A percentile compares a stretch with the other conserved stretches of the same genome.
phyloP scores from a whole-genome alignment of 2,113 vertebrate genomes.

The Phaetusa simplex region DNA sequence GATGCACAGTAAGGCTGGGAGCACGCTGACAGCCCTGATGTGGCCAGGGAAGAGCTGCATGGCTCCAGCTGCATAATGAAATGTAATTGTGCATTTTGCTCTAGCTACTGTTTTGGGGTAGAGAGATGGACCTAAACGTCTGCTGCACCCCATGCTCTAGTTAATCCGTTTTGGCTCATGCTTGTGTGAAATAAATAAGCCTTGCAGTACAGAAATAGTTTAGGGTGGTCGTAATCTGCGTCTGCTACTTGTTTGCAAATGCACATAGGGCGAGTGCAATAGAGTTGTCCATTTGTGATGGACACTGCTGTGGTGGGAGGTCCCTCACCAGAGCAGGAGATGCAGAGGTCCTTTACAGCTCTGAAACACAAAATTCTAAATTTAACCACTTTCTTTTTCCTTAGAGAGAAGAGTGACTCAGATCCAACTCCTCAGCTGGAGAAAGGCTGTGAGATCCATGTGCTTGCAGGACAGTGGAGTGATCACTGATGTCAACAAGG shows the following conservation, averaged over 20 bases:
- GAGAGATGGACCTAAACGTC: not conserved
- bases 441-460: not conserved
- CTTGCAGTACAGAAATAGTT: not conserved
- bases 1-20: not conserved
- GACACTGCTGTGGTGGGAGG: not conserved
- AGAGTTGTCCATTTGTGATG: accelerated
- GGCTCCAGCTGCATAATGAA: accelerated
- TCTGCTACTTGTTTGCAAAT: not conserved
- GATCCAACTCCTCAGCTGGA: not conserved
- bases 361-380: not conserved
- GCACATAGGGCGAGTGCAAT: accelerated
- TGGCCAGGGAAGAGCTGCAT: not conserved
- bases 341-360: not conserved
- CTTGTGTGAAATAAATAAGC: not conserved
- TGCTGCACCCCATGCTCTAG: not conserved
- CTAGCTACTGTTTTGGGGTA: not conserved
- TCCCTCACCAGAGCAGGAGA: not conserved
- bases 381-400: not conserved
- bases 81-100: not conserved
- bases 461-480: not conserved
- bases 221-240: not conserved
- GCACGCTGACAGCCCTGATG: not conserved
- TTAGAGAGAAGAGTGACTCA: not conserved
- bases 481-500: not conserved
- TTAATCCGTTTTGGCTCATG: not conserved